Conservation (phyloP, 2,113 vertebrate species). For the Callopanchax toddi region DNA sequence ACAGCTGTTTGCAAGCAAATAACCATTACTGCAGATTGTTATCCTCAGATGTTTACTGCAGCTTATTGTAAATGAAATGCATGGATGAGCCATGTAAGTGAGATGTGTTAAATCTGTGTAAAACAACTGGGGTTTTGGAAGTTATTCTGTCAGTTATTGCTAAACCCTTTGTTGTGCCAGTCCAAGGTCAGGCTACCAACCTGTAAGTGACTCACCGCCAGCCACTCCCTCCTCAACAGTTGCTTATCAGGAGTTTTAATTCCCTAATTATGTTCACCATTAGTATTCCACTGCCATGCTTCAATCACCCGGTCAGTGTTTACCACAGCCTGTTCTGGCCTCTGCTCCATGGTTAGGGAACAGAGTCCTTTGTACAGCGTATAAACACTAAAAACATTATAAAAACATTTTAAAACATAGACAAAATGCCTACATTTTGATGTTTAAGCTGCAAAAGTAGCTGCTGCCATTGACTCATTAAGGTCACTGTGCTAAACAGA, state of each 20-base stretch:
- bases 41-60: constrained; percentile 43
- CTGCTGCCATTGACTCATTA: too few species aligned
- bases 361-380: background rate
- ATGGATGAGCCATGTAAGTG: constrained; percentile 7
- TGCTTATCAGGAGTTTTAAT: constrained; percentile 38
- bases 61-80: constrained; percentile 57
- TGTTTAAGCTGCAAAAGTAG: too few species aligned
- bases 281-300: constrained; percentile 35
- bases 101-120: constrained; percentile 27
- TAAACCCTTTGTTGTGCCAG: constrained; percentile 45
- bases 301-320: constrained; percentile 7
- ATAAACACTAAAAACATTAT: background rate
- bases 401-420: too few species aligned
- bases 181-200: constrained; percentile 53
- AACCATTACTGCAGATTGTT: constrained; percentile 33
- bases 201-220: constrained; percentile 27
- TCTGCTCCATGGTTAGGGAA: background rate
- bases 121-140: constrained; percentile 43
- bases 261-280: constrained; percentile 44
- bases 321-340: constrained; percentile 1
- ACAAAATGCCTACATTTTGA: too few species aligned
- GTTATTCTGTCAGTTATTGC: constrained; percentile 35
- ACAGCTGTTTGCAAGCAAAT: constrained; percentile 51
- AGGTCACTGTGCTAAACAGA: too few species aligned
- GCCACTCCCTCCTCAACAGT: constrained; percentile 37